A percentile compares a stretch with the other conserved stretches of the same genome.
phyloP scores from a whole-genome alignment of 2,888 invertebrate species.

The Deroplatys truncata region DNA sequence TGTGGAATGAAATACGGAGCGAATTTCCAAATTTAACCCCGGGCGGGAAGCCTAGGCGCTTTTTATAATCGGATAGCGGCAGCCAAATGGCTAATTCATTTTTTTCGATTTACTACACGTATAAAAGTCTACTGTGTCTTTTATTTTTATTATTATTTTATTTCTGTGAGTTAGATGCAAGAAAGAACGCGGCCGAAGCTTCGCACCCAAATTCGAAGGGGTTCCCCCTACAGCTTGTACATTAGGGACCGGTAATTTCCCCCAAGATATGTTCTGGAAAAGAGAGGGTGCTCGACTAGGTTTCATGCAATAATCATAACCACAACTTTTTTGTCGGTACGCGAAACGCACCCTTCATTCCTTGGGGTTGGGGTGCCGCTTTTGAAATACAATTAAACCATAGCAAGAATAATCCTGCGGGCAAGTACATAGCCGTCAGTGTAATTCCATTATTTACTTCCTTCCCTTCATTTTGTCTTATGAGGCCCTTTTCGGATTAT shows the following conservation, averaged over 20 bases:
- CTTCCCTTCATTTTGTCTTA: not conserved
- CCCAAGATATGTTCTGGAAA: not conserved
- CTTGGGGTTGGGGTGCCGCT: not conserved
- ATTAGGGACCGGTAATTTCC: conserved; percentile 2
- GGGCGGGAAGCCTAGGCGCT: conserved; percentile 16
- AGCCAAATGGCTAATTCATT: conserved; percentile 27
- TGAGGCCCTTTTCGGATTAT: not conserved
- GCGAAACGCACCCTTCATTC: not conserved
- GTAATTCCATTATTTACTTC: not conserved
- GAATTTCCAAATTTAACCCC: conserved; percentile 20
- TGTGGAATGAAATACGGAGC: conserved; percentile 18
- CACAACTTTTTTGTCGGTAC: not conserved
- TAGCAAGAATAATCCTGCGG: not conserved
- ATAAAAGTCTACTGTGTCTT: conserved; percentile 12
- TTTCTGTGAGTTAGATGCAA: conserved; percentile 12
- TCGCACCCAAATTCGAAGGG: not conserved
- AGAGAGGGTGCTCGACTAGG: not conserved
- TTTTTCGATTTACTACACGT: conserved; percentile 20
- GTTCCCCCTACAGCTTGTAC: not conserved
- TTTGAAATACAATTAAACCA: not conserved
- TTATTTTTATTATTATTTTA: conserved; percentile 14
- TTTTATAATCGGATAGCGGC: conserved; percentile 25
- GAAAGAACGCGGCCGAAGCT: not conserved
- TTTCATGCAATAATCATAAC: not conserved
- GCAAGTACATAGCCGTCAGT: not conserved